These are phyloP conservation scores for Pseudococcus jackbeardsleyi DNA, from an alignment of 2,888 invertebrate genomes.

Conservation along the genomic window DNA sequence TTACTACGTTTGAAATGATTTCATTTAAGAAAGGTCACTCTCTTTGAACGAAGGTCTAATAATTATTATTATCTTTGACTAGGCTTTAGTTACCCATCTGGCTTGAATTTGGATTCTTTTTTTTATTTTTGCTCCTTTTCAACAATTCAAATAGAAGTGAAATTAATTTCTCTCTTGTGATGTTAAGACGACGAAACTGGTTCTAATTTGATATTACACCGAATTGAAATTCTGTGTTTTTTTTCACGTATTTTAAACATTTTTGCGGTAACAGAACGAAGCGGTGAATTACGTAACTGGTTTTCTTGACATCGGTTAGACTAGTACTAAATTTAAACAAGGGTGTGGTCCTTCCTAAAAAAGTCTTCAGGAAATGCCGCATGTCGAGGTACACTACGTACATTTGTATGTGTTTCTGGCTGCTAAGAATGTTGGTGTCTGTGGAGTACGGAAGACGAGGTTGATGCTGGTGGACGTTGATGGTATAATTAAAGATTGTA, in stretches of 20 bases:
- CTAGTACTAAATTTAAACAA: conserved; percentile 31
- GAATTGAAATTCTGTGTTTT: conserved; percentile 25
- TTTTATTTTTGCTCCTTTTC: neutral
- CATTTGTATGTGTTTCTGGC: neutral
- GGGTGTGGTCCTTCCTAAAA: conserved; percentile 38
- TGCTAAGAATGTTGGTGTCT: neutral
- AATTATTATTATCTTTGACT: conserved; percentile 36
- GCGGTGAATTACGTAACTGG: conserved; percentile 8
- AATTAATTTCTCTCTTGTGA: conserved; percentile 15
- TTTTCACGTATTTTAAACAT: conserved; percentile 43
- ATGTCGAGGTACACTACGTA: neutral
- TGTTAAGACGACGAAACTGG: conserved; percentile 24
- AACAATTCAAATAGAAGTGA: conserved; percentile 8
- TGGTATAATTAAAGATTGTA: neutral
- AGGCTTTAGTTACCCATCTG: neutral
- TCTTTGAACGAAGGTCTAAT: conserved; percentile 52
- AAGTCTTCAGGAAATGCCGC: conserved; percentile 26
- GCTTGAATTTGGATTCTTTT: conserved; percentile 1
- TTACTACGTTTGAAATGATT: conserved; percentile 49
- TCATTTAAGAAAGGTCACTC: conserved; percentile 59
- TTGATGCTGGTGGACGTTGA: neutral
- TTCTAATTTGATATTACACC: conserved; percentile 34
- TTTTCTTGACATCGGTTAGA: conserved; percentile 16
- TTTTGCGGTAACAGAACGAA: conserved; percentile 24
- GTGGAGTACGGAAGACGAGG: neutral